Conservation (phyloP, 2,113 vertebrate genomes). For the Oreochromis tanganicae region DNA sequence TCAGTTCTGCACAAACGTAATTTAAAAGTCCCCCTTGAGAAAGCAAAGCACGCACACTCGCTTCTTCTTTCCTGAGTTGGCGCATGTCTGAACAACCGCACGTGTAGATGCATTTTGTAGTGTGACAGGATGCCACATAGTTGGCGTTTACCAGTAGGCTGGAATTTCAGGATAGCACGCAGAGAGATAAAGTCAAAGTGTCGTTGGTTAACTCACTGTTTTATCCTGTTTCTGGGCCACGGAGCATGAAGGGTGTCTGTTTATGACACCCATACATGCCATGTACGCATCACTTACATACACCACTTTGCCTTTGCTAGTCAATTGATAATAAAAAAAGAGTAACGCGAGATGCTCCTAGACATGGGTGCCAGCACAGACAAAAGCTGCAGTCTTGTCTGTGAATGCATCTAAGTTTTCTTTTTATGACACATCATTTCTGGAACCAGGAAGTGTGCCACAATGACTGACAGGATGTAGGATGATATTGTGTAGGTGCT, state of each 20-base stretch:
- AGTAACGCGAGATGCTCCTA: slow-evolving; percentile 27
- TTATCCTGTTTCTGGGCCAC: slow-evolving; percentile 30
- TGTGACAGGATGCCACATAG: slow-evolving; percentile 48
- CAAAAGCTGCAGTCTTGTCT: slow-evolving; percentile 11
- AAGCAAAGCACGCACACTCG: slow-evolving; percentile 12
- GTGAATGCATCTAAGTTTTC: slow-evolving; percentile 9
- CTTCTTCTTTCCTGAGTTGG: not conserved
- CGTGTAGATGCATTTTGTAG: not conserved
- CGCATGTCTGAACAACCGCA: not conserved
- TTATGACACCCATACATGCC: slow-evolving; percentile 38
- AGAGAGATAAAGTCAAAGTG: slow-evolving; percentile 56
- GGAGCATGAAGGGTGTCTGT: slow-evolving; percentile 61
- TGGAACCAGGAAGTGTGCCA: slow-evolving; percentile 62
- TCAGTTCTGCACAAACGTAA: not conserved
- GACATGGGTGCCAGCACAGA: slow-evolving; percentile 15
- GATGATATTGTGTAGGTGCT: slow-evolving; percentile 14
- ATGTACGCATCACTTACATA: not conserved
- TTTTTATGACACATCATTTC: slow-evolving; percentile 22
- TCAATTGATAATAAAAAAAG: slow-evolving; percentile 20
- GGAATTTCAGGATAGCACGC: slow-evolving; percentile 50
- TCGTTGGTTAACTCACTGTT: slow-evolving; percentile 43
- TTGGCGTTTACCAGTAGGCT: slow-evolving; percentile 45
- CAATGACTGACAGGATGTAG: slow-evolving; percentile 54
- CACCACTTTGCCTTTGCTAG: slow-evolving; percentile 22
- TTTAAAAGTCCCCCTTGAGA: not conserved